Base-by-base conservation (phyloP, 2,888 invertebrate species). In the Beris morrisii region DNA sequence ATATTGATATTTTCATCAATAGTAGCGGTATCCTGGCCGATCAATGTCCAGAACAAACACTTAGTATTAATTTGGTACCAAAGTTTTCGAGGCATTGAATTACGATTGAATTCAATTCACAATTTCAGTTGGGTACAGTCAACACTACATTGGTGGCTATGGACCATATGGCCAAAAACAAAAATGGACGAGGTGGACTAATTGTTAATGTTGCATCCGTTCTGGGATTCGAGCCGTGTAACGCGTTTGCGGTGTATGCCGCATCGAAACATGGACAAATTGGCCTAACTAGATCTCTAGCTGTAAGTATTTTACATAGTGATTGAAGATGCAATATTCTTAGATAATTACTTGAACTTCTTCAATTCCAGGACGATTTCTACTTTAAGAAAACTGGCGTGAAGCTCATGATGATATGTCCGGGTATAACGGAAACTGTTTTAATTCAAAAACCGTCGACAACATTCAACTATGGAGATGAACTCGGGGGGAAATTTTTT, bases 251-350 rank as follows among this genome's bases (percentile, higher is more conserved):
- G 1, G 75, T 82, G 0, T 82, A 82, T 73, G 76, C 78, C 4
- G 79, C 80, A 4, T 77, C 79, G 30, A 82, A 82, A 68, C 77
- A 78, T 7, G 82, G 81, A 45, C 79, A 82, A 15, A 75, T 82
- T 4, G 80, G 81, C 71, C 82, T 82, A 69, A 81, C 79, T 2
- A 76, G 79, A 4, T 77, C 77, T 43, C 70, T 82, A 63, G 78
- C 80, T 48, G 82, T 82, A 73, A 72, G 75, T 73, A 3, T 28
- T 12, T 3, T 22, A 9, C 50, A 11, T 13, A n/a, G n/a, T n/a
- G n/a, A n/a, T 22, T 22, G 2, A 2, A 22, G 22, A 22, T 22
- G 22, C 22, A 22, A 22, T 22, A 3, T n/a, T n/a, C n/a, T 22
- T 22, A 22, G 22, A 22, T 22, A 22, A 22, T 22, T 22, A 22